phyloP scores from a whole-genome alignment of 1,140 invertebrate genomes.

The Leguminivora glycinivorella region DNA sequence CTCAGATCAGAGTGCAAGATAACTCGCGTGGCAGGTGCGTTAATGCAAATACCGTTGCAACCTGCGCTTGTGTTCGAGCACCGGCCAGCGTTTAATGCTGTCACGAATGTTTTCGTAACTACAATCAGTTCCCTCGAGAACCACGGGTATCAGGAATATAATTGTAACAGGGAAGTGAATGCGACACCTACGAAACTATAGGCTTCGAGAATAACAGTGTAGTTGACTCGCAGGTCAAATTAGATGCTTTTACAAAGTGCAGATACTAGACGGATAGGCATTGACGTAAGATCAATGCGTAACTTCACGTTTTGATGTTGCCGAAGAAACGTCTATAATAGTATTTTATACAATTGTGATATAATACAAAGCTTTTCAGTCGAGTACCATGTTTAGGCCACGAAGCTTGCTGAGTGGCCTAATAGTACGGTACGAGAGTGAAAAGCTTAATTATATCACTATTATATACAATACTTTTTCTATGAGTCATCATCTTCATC shows the following conservation, averaged over 20 bases:
- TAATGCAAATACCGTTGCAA: conserved; percentile 53
- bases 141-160: conserved; percentile 34
- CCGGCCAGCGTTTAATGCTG: conserved; percentile 41
- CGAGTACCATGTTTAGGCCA: no score
- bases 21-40: conserved; percentile 50
- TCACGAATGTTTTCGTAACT: conserved; percentile 57
- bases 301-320: background rate
- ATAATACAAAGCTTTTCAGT: no score
- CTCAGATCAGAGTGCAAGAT: conserved; percentile 50
- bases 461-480: no score
- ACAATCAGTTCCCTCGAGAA: conserved; percentile 17
- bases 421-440: no score
- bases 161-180: conserved; percentile 7
- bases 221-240: conserved; percentile 6
- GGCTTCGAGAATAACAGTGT: background rate
- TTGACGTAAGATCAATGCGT: background rate
- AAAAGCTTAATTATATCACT: no score
- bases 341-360: no score
- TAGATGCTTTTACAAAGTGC: conserved; percentile 2
- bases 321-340: background rate
- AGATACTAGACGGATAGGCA: background rate
- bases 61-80: conserved; percentile 30
- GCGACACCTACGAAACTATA: conserved; percentile 6
- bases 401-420: no score
- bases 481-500: no score